phyloP scores from a whole-genome alignment of 2,113 vertebrate species.

The Chaetodon trifascialis region DNA sequence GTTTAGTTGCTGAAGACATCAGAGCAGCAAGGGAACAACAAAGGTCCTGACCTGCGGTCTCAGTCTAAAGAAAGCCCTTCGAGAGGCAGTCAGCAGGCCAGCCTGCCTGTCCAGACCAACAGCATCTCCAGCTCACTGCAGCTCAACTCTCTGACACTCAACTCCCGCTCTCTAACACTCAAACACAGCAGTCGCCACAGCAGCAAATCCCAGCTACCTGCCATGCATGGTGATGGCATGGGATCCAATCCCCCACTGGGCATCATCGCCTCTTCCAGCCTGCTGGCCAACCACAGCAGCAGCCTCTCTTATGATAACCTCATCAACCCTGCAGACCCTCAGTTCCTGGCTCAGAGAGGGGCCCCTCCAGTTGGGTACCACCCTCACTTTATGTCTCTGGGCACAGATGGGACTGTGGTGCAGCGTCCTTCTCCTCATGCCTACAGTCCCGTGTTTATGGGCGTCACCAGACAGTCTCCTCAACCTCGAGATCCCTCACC shows the following conservation, averaged over 20 bases:
- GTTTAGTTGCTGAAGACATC: conserved; percentile 70
- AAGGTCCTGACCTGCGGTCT: conserved; percentile 45
- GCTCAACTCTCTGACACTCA: conserved; percentile 89
- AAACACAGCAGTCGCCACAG: conserved; percentile 88
- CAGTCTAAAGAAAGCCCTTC: conserved; percentile 55
- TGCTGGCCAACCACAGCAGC: conserved; percentile 88
- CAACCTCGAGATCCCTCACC: conserved; percentile 82
- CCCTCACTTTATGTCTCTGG: conserved; percentile 88
- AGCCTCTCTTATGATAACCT: conserved; percentile 94
- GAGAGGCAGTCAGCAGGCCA: conserved; percentile 38
- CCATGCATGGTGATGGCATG: conserved; percentile 82
- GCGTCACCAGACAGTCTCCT: conserved; percentile 76
- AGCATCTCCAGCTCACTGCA: conserved; percentile 87
- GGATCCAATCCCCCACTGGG: conserved; percentile 63
- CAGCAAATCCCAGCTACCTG: conserved; percentile 86
- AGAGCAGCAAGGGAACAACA: conserved; percentile 68
- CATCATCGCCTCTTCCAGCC: conserved; percentile 82
- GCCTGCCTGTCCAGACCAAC: conserved; percentile 52
- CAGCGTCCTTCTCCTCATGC: conserved; percentile 82
- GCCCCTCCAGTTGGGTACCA: conserved; percentile 83
- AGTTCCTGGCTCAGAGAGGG: conserved; percentile 83
- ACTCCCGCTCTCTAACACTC: conserved; percentile 91
- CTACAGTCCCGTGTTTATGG: conserved; percentile 90
- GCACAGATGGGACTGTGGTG: conserved; percentile 83
- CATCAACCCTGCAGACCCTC: conserved; percentile 82